A percentile compares a stretch with the other conserved stretches of the same genome.
Conservation (phyloP, 2,888 invertebrate genomes). For the Drosophila rellima region DNA sequence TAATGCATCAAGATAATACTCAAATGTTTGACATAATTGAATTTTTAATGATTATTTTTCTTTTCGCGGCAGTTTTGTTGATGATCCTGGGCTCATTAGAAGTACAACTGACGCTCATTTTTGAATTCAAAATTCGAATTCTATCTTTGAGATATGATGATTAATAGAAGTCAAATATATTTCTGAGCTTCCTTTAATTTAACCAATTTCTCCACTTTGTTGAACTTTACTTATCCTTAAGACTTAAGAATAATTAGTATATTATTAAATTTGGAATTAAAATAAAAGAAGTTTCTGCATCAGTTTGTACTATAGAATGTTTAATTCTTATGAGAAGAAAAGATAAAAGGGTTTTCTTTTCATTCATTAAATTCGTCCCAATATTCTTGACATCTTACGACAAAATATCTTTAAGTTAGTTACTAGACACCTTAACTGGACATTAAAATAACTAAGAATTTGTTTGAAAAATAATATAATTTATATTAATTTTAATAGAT, state of each 20-base stretch:
- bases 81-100: conserved; percentile 14
- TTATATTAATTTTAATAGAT: not conserved
- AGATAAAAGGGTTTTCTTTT: not conserved
- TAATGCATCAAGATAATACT: conserved; percentile 74
- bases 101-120: conserved; percentile 6
- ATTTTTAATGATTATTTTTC: conserved; percentile 56
- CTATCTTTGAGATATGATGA: not conserved
- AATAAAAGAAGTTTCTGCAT: not conserved
- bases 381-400: no score
- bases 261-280: no score
- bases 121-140: not conserved
- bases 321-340: no score
- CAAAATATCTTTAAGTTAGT: no score
- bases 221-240: not conserved
- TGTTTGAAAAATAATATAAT: not conserved
- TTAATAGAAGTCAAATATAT: not conserved
- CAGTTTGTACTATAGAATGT: no score
- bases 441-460: not conserved
- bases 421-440: no score
- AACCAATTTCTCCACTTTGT: not conserved
- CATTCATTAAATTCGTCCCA: not conserved
- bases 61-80: not conserved
- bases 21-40: conserved; percentile 72
- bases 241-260: not conserved
- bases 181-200: not conserved